Conservation (phyloP, 2,113 vertebrate species). For the Sander lucioperca region DNA sequence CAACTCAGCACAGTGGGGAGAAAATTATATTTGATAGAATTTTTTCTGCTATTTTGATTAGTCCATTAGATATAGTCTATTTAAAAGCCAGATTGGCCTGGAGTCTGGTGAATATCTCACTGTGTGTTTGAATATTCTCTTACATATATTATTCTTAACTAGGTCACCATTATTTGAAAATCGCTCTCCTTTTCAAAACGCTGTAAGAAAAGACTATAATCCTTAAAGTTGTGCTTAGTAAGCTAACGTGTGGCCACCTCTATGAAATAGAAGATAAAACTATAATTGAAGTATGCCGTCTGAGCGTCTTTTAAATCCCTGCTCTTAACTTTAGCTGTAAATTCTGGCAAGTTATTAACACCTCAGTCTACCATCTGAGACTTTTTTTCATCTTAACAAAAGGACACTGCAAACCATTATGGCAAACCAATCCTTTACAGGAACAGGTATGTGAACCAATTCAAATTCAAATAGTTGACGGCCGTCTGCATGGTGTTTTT, state of each 20-base stretch:
- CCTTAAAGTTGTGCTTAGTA: neutral
- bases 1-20: neutral
- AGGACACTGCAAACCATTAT: neutral
- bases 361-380: neutral
- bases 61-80: neutral
- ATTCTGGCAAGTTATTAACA: neutral
- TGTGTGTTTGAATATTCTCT: neutral
- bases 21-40: neutral
- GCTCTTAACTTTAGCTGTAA: neutral
- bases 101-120: neutral
- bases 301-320: neutral
- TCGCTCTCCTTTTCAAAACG: neutral
- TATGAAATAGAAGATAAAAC: neutral
- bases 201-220: neutral
- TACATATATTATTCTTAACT: neutral
- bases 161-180: neutral
- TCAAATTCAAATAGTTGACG: too few relatives aligned
- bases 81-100: neutral
- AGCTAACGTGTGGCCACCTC: neutral
- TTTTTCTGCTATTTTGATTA: neutral
- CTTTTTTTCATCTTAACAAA: neutral
- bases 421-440: neutral
- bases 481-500: too few relatives aligned
- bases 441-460: neutral
- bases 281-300: neutral